Evolutionary conservation across 2,797 vertebrate genomes (phyloP).

Genomic region (Sebastes kiyomatsui): DNA sequence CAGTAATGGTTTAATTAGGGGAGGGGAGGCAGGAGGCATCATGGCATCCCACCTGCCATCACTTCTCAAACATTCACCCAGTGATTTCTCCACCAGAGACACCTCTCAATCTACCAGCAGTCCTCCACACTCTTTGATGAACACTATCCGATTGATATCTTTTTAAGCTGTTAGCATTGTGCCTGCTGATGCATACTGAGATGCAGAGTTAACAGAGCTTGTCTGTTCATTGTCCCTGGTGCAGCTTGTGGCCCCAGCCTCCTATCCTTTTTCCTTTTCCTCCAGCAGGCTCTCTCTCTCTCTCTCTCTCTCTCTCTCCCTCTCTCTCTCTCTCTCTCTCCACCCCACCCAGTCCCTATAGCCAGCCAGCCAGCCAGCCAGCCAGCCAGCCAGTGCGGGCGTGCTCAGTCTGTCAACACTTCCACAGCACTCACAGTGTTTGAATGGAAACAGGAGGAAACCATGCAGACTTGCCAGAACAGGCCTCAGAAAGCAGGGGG

Average conservation of each 20-base stretch:
- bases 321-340: not conserved
- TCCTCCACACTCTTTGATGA: slow-evolving; percentile 36
- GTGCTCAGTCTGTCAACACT: slow-evolving; percentile 78
- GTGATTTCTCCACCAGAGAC: slow-evolving; percentile 43
- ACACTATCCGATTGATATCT: slow-evolving; percentile 36
- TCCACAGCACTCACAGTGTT: slow-evolving; percentile 60
- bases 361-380: not conserved
- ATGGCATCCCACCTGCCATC: slow-evolving; percentile 69
- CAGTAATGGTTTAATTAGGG: slow-evolving; percentile 82
- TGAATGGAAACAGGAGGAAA: slow-evolving; percentile 71
- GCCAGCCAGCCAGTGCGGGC: slow-evolving; percentile 62
- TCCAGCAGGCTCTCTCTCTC: slow-evolving; percentile 10
- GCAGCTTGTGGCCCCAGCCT: slow-evolving; percentile 50
- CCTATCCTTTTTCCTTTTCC: slow-evolving; percentile 46
- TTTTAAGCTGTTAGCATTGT: slow-evolving; percentile 49
- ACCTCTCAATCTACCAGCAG: slow-evolving; percentile 35
- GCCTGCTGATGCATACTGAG: slow-evolving; percentile 47
- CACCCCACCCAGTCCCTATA: slow-evolving; percentile 32
- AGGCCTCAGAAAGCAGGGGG: slow-evolving; percentile 51
- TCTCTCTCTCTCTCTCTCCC: not conserved
- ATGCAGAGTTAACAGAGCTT: slow-evolving; percentile 51
- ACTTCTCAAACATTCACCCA: slow-evolving; percentile 54
- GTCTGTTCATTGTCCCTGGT: slow-evolving; percentile 51
- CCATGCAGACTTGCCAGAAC: slow-evolving; percentile 52
- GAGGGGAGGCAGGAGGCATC: slow-evolving; percentile 58